Conservation (phyloP, 2,888 invertebrate species). For the Idaea dimidiata region DNA sequence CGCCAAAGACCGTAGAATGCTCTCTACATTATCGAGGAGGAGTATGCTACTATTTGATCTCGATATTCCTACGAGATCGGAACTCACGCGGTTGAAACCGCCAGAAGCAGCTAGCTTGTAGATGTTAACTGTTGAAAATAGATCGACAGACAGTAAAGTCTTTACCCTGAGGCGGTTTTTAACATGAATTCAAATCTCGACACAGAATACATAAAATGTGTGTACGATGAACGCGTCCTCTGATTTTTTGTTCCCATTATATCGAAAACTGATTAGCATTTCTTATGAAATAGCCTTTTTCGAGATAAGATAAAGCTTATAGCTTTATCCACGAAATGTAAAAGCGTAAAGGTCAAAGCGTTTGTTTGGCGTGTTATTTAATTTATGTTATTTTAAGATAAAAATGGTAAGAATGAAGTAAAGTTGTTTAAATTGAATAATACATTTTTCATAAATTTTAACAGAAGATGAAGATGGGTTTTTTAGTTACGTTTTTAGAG, state of each 20-base stretch:
- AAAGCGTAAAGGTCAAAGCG: neutral
- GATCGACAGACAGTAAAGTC: neutral
- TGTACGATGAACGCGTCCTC: neutral
- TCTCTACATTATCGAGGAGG: no score
- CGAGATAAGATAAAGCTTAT: neutral
- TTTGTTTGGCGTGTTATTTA: neutral
- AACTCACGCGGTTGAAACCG: no score
- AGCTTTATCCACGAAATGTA: neutral
- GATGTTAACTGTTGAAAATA: neutral
- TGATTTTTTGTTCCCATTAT: neutral
- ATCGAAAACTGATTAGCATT: constrained; percentile 1
- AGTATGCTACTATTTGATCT: no score
- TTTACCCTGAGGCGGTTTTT: neutral
- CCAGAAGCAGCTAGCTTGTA: neutral
- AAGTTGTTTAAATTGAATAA: neutral
- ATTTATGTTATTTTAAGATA: neutral
- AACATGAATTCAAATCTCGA: neutral
- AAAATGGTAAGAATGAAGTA: neutral
- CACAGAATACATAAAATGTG: neutral
- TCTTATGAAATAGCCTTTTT: constrained; percentile 1
- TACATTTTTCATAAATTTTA: neutral
- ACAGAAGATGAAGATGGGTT: neutral
- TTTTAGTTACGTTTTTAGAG: constrained; percentile 4
- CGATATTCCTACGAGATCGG: no score
- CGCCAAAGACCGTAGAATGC: no score